Percentiles rank a stretch among this genome's conserved stretches.
These are phyloP conservation scores for Gallinago media DNA, from an alignment of 2,113 vertebrate species.

Conservation along the genomic window DNA sequence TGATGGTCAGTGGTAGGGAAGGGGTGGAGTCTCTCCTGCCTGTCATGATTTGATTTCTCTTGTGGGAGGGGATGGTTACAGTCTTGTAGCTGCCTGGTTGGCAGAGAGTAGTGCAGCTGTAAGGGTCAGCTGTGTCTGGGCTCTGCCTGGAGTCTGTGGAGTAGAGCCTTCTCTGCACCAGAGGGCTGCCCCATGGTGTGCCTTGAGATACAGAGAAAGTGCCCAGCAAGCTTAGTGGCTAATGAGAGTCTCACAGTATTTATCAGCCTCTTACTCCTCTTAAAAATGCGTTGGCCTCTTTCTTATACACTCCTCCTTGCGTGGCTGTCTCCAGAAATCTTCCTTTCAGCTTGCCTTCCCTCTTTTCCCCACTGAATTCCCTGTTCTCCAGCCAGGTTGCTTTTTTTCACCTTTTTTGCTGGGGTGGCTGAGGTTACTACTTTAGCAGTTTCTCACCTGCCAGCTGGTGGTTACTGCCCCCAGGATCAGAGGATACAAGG, in stretches of 20 bases:
- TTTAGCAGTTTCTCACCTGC: not conserved
- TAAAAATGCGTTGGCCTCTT: not conserved
- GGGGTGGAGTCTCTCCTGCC: not conserved
- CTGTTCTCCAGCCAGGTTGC: not conserved
- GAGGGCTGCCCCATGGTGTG: not conserved
- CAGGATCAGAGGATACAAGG: accelerated
- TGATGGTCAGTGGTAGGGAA: not conserved
- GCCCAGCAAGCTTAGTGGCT: not conserved
- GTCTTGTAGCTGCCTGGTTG: not conserved
- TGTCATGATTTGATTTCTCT: accelerated
- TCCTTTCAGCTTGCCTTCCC: not conserved
- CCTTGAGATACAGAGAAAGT: not conserved
- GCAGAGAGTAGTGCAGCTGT: not conserved
- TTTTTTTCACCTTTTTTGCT: not conserved
- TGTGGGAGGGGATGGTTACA: accelerated
- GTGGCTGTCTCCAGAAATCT: not conserved
- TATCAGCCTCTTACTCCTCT: not conserved
- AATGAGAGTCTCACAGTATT: not conserved
- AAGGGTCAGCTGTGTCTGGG: not conserved
- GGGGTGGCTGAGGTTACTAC: not conserved
- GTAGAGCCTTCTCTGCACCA: not conserved
- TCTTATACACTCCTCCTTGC: not conserved
- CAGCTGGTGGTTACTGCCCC: not conserved
- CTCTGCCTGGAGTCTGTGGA: not conserved
- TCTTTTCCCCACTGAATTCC: not conserved